A percentile compares a stretch with the other conserved stretches of the same genome.
Conservation (phyloP, 2,888 invertebrate species). For the Chironomus tentans region DNA sequence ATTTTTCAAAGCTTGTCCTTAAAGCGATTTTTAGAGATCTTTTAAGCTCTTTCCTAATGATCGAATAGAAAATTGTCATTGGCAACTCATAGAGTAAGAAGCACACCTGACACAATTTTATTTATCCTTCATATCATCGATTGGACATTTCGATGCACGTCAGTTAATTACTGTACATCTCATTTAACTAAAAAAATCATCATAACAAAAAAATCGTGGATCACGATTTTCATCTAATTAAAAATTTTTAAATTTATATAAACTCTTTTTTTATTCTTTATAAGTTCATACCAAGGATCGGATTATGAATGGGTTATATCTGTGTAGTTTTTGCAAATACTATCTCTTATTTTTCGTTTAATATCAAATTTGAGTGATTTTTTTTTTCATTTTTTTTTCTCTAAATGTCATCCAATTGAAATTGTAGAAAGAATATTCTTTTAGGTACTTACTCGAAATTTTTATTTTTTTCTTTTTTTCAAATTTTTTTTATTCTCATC, state of each 20-base stretch:
- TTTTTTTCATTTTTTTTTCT: background rate
- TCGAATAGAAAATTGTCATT: too few relatives aligned
- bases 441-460: background rate
- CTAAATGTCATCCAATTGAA: background rate
- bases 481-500: background rate
- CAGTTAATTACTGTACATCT: too few relatives aligned
- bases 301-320: conserved; percentile 5
- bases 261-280: background rate
- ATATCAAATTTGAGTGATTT: background rate
- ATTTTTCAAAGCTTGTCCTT: too few relatives aligned
- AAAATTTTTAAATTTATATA: too few relatives aligned
- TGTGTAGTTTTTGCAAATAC: background rate
- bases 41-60: too few relatives aligned
- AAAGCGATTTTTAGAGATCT: too few relatives aligned
- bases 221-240: background rate
- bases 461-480: background rate
- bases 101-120: too few relatives aligned
- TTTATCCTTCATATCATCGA: too few relatives aligned
- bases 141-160: too few relatives aligned
- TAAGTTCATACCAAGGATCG: background rate
- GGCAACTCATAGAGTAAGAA: too few relatives aligned
- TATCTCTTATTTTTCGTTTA: background rate
- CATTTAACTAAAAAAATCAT: too few relatives aligned
- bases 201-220: background rate
- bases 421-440: background rate